phyloP scores from a whole-genome alignment of 2,113 vertebrate species.

The Ivindomyrus marchei region DNA sequence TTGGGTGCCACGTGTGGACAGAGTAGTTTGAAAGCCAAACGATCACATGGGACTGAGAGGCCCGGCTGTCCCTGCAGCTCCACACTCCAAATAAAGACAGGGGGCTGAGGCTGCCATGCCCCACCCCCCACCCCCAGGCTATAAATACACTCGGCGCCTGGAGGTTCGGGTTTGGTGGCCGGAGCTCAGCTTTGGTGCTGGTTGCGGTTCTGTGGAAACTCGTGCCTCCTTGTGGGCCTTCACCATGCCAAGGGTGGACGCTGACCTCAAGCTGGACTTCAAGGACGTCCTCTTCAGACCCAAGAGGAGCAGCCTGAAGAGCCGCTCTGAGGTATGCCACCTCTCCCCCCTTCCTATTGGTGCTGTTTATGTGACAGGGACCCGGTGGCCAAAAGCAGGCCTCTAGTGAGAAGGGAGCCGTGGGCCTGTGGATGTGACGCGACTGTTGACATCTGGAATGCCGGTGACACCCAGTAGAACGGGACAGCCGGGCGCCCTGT shows the following conservation, averaged over 20 bases:
- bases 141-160: slow-evolving; percentile 68
- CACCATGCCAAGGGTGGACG: slow-evolving; percentile 87
- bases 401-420: neutral
- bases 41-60: slow-evolving; percentile 25
- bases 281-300: slow-evolving; percentile 95
- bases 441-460: neutral
- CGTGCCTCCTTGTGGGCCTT: slow-evolving; percentile 22
- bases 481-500: neutral
- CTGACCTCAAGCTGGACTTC: slow-evolving; percentile 95
- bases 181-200: slow-evolving; percentile 39
- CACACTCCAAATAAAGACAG: slow-evolving; percentile 76
- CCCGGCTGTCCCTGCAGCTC: slow-evolving; percentile 54
- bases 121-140: slow-evolving; percentile 39
- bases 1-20: neutral
- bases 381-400: neutral
- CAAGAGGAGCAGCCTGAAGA: slow-evolving; percentile 94
- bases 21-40: slow-evolving; percentile 20
- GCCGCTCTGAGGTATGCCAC: slow-evolving; percentile 80
- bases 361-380: neutral
- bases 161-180: slow-evolving; percentile 68
- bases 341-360: neutral
- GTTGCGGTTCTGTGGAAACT: slow-evolving; percentile 25
- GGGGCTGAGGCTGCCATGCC: slow-evolving; percentile 49
- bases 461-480: neutral
- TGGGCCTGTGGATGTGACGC: neutral